Evolutionary conservation across 2,797 vertebrate genomes (phyloP).

Genomic region (Zalophus californianus): DNA sequence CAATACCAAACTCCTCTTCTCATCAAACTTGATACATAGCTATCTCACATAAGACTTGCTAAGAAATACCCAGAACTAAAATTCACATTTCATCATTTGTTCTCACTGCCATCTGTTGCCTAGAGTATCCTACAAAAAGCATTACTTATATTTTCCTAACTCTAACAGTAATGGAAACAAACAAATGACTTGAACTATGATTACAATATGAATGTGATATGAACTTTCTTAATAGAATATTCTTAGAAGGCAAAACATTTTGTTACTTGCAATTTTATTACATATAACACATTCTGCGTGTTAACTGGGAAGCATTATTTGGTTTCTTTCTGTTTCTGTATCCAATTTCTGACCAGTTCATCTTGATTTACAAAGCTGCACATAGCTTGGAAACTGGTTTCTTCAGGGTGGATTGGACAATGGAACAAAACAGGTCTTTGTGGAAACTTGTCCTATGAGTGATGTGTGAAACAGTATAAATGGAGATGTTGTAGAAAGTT

Average conservation of each 20-base stretch:
- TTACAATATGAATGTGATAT: constrained; percentile 1
- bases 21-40: not conserved
- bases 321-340: constrained; percentile 65
- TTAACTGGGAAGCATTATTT: constrained; percentile 67
- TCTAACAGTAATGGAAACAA: constrained; percentile 44
- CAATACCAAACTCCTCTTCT: not conserved
- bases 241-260: constrained; percentile 60
- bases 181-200: constrained; percentile 1
- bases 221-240: constrained; percentile 39
- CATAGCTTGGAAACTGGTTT: constrained; percentile 77
- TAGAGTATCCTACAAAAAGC: constrained; percentile 15
- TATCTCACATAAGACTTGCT: not conserved
- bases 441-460: constrained; percentile 68
- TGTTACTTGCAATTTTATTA: constrained; percentile 21
- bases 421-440: constrained; percentile 77
- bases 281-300: not conserved
- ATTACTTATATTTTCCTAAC: not conserved
- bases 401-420: constrained; percentile 66
- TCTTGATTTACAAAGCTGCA: constrained; percentile 76
- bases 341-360: constrained; percentile 68
- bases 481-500: constrained; percentile 48
- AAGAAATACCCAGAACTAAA: not conserved
- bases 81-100: not conserved
- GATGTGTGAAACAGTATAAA: constrained; percentile 55
- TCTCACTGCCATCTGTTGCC: not conserved